phyloP scores from a whole-genome alignment of 2,888 invertebrate species.

The Sarcophaga variegata region DNA sequence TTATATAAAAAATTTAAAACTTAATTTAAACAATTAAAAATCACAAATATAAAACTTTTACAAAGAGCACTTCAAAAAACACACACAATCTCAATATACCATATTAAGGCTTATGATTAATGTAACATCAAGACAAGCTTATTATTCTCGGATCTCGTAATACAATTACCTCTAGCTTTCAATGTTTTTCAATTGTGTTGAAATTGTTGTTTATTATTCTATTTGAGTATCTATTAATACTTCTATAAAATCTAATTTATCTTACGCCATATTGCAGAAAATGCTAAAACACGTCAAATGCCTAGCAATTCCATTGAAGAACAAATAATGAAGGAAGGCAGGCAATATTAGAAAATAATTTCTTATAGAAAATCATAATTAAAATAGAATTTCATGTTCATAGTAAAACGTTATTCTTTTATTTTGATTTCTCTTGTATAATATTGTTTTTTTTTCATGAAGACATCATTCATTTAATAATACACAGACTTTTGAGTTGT shows the following conservation, averaged over 20 bases:
- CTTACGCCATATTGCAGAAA: background rate
- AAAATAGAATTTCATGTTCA: background rate
- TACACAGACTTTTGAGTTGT: background rate
- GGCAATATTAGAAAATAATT: background rate
- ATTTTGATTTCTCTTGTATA: background rate
- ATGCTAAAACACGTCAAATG: background rate
- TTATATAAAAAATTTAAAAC: no score
- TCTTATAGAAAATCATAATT: background rate
- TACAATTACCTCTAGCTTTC: no score
- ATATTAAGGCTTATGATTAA: no score
- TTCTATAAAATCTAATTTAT: background rate
- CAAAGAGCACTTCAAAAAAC: no score
- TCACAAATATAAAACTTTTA: no score
- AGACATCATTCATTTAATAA: background rate
- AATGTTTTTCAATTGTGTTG: no score
- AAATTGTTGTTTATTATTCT: no score
- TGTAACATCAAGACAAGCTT: no score
- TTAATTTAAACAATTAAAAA: no score
- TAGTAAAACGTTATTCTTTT: background rate
- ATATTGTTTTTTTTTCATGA: background rate
- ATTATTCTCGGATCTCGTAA: no score
- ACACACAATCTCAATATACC: no score
- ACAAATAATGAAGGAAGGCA: background rate
- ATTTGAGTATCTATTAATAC: background rate
- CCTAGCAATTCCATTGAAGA: background rate